Evolutionary conservation across 2,888 invertebrate species (phyloP).

Genomic region (Drosophila subquinaria): DNA sequence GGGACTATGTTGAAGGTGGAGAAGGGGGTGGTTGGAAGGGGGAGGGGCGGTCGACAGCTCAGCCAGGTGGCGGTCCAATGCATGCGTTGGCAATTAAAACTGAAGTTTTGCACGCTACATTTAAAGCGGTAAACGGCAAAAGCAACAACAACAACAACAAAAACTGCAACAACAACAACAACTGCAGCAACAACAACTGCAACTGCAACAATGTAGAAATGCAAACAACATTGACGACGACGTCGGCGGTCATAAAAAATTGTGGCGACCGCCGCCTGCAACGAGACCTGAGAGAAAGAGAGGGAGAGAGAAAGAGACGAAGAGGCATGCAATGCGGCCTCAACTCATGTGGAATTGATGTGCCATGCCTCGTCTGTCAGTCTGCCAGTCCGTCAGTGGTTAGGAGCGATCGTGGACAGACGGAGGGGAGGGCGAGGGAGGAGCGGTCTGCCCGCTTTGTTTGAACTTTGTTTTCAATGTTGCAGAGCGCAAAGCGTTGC

Average conservation of each 20-base stretch:
- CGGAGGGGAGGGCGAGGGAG: not conserved
- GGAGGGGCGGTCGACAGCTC: slow-evolving; percentile 15
- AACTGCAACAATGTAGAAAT: slow-evolving; percentile 71
- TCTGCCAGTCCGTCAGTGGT: slow-evolving; percentile 29
- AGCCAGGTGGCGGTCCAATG: slow-evolving; percentile 76
- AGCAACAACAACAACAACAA: slow-evolving; percentile 37
- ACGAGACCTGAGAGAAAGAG: not conserved
- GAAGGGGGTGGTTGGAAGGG: not conserved
- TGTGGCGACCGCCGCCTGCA: slow-evolving; percentile 45
- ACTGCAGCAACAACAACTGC: slow-evolving; percentile 21
- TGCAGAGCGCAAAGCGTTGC: slow-evolving; percentile 58
- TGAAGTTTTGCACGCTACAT: slow-evolving; percentile 78
- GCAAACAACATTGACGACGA: slow-evolving; percentile 51
- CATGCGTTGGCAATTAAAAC: slow-evolving; percentile 78
- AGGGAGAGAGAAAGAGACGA: not conserved
- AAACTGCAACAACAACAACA: slow-evolving; percentile 21
- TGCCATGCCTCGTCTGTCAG: slow-evolving; percentile 74
- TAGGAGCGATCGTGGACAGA: slow-evolving; percentile 2
- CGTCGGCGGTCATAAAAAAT: slow-evolving; percentile 68
- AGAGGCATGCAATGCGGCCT: slow-evolving; percentile 58
- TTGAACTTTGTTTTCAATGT: slow-evolving; percentile 79
- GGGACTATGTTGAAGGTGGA: not conserved
- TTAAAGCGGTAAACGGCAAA: slow-evolving; percentile 70
- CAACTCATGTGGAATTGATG: slow-evolving; percentile 80
- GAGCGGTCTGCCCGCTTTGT: slow-evolving; percentile 60